phyloP scores from a whole-genome alignment of 1,140 invertebrate genomes.

The Caenorhabditis latens region DNA sequence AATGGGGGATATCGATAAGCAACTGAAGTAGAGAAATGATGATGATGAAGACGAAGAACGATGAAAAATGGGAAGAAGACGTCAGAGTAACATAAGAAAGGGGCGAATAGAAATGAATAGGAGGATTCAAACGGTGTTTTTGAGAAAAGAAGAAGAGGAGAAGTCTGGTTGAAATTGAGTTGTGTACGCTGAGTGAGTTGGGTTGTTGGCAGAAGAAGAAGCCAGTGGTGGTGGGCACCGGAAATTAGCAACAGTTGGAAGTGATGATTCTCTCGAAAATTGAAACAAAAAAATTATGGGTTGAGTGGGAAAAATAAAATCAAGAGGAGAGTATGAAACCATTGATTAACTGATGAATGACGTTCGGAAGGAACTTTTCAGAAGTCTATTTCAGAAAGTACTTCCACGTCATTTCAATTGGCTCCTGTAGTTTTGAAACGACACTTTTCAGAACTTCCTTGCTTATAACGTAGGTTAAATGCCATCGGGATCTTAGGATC shows the following conservation, averaged over 20 bases:
- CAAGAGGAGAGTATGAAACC: too few relatives aligned
- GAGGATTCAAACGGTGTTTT: constrained; percentile 18
- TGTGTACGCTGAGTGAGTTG: constrained; percentile 38
- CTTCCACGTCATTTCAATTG: too few relatives aligned
- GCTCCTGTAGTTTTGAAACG: too few relatives aligned
- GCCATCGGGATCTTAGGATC: too few relatives aligned
- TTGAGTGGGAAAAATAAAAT: too few relatives aligned
- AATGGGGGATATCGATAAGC: not conserved
- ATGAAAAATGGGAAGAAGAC: constrained; percentile 4
- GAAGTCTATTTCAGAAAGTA: too few relatives aligned
- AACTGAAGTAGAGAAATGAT: not conserved
- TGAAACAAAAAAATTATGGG: not conserved
- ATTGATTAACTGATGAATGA: too few relatives aligned
- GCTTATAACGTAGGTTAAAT: too few relatives aligned
- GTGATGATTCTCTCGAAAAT: not conserved
- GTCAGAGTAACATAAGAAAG: not conserved
- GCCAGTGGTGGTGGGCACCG: constrained; percentile 2
- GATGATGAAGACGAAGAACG: not conserved
- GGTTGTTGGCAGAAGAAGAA: not conserved
- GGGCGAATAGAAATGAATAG: constrained; percentile 13
- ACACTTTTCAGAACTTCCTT: too few relatives aligned
- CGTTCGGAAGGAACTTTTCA: too few relatives aligned
- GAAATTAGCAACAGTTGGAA: constrained; percentile 51
- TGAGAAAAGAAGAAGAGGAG: not conserved
- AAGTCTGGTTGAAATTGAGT: constrained; percentile 18